Base-by-base conservation (phyloP, 2,797 vertebrate species). In the Hydrolagus colliei region DNA sequence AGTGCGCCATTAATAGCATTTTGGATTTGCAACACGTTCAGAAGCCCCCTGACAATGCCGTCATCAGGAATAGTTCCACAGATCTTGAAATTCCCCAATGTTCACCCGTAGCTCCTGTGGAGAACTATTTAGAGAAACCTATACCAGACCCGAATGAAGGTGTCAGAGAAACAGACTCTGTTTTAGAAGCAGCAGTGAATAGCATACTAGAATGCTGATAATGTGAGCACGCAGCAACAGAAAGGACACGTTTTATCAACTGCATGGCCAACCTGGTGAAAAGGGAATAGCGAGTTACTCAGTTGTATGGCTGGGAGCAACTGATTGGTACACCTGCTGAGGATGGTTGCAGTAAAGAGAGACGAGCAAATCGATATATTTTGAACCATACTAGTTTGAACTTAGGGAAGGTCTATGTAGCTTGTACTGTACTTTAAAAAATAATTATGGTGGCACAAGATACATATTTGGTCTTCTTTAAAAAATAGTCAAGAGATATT, bases 141-240 rank as follows among this genome's bases (percentile, higher is more conserved):
- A 92, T 94, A 88, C 92, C 95, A 86, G 95, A 94, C 90, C 94
- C 94, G 91, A 90, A 91, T 87, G 95, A 96, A 86, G 92, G 95
- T 86, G 91, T 93, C 87, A 91, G 93, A 68, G 97, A 99, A 92
- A 96, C 97, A 18, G 98, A 99, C 93, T 98, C 97, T 86, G 95
- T 98, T 93, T 95, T 99, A 88, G 98, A 99, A 96, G 98, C 98
- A 73, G 98, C 98, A 88, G 98, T 99, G 94, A 99, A 99, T 96
- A 99, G 98, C 95, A 99, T 99, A 92, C 92, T 99, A 91, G 97
- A 99, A 95, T 99, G 97, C 96, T 99, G 96, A 92, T 84, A 84
- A 84, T 84, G 79, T 84, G 79, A 84, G 63, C 52, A 14, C 41
- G 27, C 35, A 71, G 79, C 27, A 41, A 84, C 65, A 52, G 65